Percentiles rank a stretch among this genome's conserved stretches.
Evolutionary conservation across 1,140 invertebrate genomes (phyloP).

Genomic region (Drosophila varians): DNA sequence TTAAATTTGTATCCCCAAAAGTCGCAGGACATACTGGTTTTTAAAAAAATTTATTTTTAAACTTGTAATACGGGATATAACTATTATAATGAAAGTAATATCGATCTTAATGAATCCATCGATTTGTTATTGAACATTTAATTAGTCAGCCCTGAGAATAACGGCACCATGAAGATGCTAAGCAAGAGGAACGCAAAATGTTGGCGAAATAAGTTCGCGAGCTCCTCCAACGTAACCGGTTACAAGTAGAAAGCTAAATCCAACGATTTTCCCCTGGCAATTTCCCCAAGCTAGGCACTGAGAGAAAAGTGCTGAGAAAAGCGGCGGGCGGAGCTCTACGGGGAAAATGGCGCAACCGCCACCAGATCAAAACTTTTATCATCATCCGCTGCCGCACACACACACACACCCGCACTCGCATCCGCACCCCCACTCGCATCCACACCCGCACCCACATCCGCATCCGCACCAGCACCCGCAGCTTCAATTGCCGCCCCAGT

Average conservation of each 20-base stretch:
- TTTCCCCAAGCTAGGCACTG: slow-evolving; percentile 15
- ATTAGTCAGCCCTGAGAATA: slow-evolving; percentile 33
- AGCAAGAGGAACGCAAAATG: slow-evolving; percentile 65
- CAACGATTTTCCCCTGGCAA: not conserved
- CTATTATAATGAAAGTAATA: not conserved
- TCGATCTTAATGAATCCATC: not conserved
- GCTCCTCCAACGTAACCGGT: slow-evolving; percentile 67
- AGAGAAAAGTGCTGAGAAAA: not conserved
- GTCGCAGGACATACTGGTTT: too few relatives aligned
- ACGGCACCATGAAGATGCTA: slow-evolving; percentile 52
- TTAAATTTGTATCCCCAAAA: too few relatives aligned
- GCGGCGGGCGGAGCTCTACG: slow-evolving; percentile 26
- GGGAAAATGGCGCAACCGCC: slow-evolving; percentile 80
- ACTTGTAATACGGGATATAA: not conserved
- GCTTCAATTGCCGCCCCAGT: slow-evolving; percentile 77
- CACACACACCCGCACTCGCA: slow-evolving; percentile 60
- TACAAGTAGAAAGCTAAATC: slow-evolving; percentile 20
- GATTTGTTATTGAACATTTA: not conserved
- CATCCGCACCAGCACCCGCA: slow-evolving; percentile 61
- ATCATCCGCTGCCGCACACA: slow-evolving; percentile 67
- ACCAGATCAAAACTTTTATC: slow-evolving; percentile 78
- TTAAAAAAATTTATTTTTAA: too few relatives aligned
- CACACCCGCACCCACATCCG: slow-evolving; percentile 36
- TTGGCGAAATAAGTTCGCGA: slow-evolving; percentile 61
- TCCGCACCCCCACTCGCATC: slow-evolving; percentile 44